Conservation (phyloP, 2,113 vertebrate genomes). For the Synodontis membranacea region DNA sequence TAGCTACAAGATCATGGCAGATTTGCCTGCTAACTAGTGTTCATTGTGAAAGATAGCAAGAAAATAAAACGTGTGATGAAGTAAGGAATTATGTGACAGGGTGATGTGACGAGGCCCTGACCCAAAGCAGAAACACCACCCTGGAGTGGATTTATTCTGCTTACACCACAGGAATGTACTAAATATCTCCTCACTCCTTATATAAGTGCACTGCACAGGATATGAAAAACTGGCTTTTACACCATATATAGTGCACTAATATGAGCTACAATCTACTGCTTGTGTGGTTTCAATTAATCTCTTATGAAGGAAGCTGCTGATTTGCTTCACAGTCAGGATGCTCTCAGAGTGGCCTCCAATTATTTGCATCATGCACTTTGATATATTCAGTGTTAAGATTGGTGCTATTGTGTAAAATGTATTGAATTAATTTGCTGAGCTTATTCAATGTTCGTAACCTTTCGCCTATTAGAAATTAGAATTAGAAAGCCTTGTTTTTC, state of each 20-base stretch:
- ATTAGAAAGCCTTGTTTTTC: neutral
- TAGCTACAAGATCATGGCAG: neutral
- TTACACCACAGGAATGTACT: neutral
- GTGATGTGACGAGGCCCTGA: neutral
- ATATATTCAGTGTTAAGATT: too few relatives aligned
- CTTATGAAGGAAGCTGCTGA: neutral
- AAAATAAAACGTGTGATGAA: neutral
- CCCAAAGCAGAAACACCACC: neutral
- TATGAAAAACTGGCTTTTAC: neutral
- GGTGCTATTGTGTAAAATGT: neutral
- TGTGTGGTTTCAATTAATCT: neutral
- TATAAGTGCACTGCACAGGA: neutral
- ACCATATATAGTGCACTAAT: neutral
- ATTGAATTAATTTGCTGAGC: neutral
- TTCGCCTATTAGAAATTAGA: neutral
- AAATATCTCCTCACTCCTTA: neutral
- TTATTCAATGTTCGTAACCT: neutral
- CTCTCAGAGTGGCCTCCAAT: neutral
- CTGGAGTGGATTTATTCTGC: neutral
- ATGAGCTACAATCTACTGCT: neutral
- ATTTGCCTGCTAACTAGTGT: neutral
- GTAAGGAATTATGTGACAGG: neutral
- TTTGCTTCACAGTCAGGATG: neutral
- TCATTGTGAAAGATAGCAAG: neutral
- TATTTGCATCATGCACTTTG: neutral